phyloP scores from a whole-genome alignment of 2,113 vertebrate genomes.

The Talpa occidentalis region DNA sequence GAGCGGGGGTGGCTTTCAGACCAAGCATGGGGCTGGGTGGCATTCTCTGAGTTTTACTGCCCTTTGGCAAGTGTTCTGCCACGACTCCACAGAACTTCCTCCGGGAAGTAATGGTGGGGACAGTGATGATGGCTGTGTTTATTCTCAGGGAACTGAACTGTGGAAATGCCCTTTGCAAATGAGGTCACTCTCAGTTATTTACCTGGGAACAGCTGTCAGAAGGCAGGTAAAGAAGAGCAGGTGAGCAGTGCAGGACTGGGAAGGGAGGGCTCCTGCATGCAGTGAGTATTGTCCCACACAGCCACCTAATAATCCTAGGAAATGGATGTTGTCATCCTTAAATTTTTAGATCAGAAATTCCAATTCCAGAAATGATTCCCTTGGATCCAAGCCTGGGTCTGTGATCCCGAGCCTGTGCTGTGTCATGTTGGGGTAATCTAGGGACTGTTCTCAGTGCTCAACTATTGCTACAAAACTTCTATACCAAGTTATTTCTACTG shows the following conservation, averaged over 20 bases:
- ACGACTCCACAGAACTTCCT: background rate
- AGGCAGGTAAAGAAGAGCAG: background rate
- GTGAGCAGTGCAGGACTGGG: background rate
- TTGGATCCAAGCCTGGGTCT: background rate
- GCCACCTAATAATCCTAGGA: background rate
- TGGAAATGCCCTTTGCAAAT: background rate
- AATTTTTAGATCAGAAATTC: background rate
- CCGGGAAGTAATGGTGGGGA: background rate
- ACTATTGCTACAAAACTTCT: background rate
- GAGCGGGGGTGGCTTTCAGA: background rate
- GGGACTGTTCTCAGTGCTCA: background rate
- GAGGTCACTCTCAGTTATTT: background rate
- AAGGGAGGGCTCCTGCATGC: background rate
- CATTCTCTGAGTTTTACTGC: background rate
- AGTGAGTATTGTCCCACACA: background rate
- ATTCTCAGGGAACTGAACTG: background rate
- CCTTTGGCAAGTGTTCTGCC: background rate
- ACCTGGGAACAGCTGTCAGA: background rate
- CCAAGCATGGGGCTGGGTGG: too few species aligned
- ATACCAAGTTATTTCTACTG: background rate
- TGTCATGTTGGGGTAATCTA: background rate
- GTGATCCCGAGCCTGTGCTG: background rate
- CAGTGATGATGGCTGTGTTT: background rate
- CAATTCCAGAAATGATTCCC: background rate
- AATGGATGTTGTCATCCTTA: background rate